Percentiles rank a stretch among this genome's conserved stretches.
Conservation (phyloP, 92 coral and sea anemone genomes). For the Phymanthus crucifer region DNA sequence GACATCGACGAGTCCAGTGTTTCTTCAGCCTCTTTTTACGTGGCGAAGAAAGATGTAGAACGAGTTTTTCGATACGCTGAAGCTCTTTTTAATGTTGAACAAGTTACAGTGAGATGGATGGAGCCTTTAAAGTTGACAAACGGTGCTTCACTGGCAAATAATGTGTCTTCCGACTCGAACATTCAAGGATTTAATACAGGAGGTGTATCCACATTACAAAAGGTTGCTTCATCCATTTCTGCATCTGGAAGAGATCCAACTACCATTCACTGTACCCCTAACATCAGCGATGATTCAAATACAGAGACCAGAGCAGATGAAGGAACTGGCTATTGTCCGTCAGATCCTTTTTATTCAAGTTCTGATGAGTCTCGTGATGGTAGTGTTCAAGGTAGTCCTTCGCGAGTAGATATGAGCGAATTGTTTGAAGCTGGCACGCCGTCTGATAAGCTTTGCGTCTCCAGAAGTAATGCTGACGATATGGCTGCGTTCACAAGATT, state of each 20-base stretch:
- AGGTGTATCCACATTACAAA: neutral
- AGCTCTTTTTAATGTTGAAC: slow-evolving; percentile 56
- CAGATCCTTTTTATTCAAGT: neutral
- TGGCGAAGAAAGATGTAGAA: slow-evolving; percentile 62
- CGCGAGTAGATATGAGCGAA: neutral
- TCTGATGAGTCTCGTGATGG: neutral
- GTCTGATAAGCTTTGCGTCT: neutral
- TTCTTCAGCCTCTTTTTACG: slow-evolving; percentile 32
- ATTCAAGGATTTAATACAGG: neutral
- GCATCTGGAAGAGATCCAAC: neutral
- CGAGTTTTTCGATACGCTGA: slow-evolving; percentile 62
- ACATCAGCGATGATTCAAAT: neutral
- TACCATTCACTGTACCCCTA: neutral
- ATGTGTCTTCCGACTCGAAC: neutral
- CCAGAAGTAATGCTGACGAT: neutral
- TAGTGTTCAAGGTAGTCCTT: neutral
- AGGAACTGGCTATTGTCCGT: neutral
- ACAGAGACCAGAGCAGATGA: neutral
- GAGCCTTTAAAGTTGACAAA: slow-evolving; percentile 49
- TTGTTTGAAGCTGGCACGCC: neutral
- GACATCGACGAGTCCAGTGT: slow-evolving; percentile 35
- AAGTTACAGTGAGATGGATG: slow-evolving; percentile 45
- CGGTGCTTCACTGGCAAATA: neutral
- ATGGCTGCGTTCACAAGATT: neutral
- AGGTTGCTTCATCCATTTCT: neutral